Evolutionary conservation across 2,797 vertebrate species (phyloP).

Genomic region (Schizopygopsis malacanthus): DNA sequence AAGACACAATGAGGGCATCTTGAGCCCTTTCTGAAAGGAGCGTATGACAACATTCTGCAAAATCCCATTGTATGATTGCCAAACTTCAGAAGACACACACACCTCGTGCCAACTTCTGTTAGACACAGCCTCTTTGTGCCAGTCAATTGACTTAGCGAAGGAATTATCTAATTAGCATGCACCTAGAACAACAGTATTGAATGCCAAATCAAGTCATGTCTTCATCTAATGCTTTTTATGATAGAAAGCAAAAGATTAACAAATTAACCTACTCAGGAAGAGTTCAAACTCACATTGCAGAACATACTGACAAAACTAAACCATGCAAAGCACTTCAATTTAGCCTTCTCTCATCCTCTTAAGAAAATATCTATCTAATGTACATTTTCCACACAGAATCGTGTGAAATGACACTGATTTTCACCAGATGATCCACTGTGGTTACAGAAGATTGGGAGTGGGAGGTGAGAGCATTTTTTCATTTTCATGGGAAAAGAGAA

Average conservation of each 20-base stretch:
- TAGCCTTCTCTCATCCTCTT: neutral
- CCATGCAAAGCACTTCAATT: neutral
- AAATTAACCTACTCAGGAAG: neutral
- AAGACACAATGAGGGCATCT: constrained; percentile 34
- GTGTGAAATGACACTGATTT: neutral
- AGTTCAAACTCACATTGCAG: neutral
- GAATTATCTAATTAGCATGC: constrained; percentile 45
- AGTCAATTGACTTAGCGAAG: constrained; percentile 35
- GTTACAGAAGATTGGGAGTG: constrained; percentile 18
- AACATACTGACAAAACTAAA: neutral
- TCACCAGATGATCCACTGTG: neutral
- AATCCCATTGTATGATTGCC: constrained; percentile 33
- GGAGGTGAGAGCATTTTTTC: constrained; percentile 41
- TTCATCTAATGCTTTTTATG: neutral
- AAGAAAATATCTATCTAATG: neutral
- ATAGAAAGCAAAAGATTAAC: constrained; percentile 3
- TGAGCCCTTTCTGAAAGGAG: constrained; percentile 10
- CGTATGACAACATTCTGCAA: constrained; percentile 28
- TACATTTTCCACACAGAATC: neutral
- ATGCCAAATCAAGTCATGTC: constrained; percentile 10
- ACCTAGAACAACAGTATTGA: constrained; percentile 2
- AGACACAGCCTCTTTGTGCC: constrained; percentile 43
- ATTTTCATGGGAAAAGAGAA: neutral
- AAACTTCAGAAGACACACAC: constrained; percentile 41
- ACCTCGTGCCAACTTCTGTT: constrained; percentile 41